These are phyloP conservation scores for Heterodera filipjevi DNA, from an alignment of 2,888 invertebrate species.

Conservation along the genomic window DNA sequence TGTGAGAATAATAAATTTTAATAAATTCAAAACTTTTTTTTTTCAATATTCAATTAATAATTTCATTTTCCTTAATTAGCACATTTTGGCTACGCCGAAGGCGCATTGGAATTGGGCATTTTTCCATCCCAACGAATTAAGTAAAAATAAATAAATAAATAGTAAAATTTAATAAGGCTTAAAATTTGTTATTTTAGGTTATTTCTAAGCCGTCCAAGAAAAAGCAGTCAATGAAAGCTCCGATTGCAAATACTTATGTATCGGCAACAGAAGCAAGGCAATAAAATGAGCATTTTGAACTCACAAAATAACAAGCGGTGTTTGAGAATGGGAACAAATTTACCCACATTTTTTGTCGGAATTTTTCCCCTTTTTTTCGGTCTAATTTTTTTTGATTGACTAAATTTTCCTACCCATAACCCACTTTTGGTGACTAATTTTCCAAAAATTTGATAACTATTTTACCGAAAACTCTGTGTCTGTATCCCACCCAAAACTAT, in stretches of 20 bases:
- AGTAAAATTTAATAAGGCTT: neutral
- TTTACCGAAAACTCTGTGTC: too few relatives aligned
- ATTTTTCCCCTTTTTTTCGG: too few relatives aligned
- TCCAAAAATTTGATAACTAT: too few relatives aligned
- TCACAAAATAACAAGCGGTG: too few relatives aligned
- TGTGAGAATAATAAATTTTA: slow-evolving; percentile 71
- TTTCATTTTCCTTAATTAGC: neutral
- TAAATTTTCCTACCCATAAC: too few relatives aligned
- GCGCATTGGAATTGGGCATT: slow-evolving; percentile 95
- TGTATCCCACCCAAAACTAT: too few relatives aligned
- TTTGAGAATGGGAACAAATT: too few relatives aligned
- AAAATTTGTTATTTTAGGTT: slow-evolving; percentile 70
- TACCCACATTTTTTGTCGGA: too few relatives aligned
- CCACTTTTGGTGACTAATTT: too few relatives aligned
- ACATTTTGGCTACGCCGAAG: slow-evolving; percentile 90
- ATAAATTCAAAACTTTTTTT: neutral
- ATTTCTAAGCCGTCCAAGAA: slow-evolving; percentile 99
- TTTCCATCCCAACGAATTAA: slow-evolving; percentile 99
- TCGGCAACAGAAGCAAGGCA: slow-evolving; percentile 92
- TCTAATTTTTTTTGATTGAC: too few relatives aligned
- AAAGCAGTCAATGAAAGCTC: slow-evolving; percentile 97
- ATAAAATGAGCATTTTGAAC: too few relatives aligned
- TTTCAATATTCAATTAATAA: too few relatives aligned
- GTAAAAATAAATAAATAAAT: slow-evolving; percentile 48
- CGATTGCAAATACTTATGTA: slow-evolving; percentile 80